Base-by-base conservation (phyloP, 2,797 vertebrate species). In the Falco concolor region DNA sequence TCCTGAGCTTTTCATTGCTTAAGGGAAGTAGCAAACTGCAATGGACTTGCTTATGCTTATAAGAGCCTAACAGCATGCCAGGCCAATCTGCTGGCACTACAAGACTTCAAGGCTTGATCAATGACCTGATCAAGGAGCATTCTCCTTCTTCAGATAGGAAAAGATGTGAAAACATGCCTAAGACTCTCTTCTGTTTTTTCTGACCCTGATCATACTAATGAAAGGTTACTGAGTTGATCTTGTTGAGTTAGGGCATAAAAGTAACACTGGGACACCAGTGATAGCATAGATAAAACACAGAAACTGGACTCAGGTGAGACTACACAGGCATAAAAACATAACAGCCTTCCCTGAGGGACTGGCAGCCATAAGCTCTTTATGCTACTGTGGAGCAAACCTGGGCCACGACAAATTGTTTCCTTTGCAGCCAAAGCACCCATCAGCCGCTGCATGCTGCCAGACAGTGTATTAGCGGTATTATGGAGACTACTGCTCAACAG, bases 31-130 rank as follows among this genome's bases (percentile, higher is more conserved):
- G 13, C 56, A 89, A 84, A 52, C 47, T 61, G 76, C 61, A 90
- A 4, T 19, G 34, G 47, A 34, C 30, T 78, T 64, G 27, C 30
- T 56, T n/a, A 50, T 11, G 45, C 20, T 83, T 69, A 6, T 11
- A 60, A 49, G 0, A 49, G 56, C 5, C 1, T 28, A 87, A 32
- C 30, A n/a, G 32, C 60, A 74, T 0, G 1, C 13, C 60, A 74
- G 0, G 1, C 16, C 36, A 52, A 9, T 57, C 24, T 59, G 34
- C 34, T 70, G 84, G 42, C 52, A 61, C 32, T 76, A 14, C 25
- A n/a, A 52, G 24, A 34, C 20, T 59, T 68, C 25, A 40, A 54
- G 36, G 23, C 17, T 67, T 32, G 10, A 38, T 38, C 36, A 38
- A 40, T 59, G 30, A 88, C 65, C 36, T 64, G 52, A 27, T 74